Percentiles rank a stretch among this genome's conserved stretches.
phyloP scores from a whole-genome alignment of 2,113 vertebrate species.

The Chamaea fasciata region DNA sequence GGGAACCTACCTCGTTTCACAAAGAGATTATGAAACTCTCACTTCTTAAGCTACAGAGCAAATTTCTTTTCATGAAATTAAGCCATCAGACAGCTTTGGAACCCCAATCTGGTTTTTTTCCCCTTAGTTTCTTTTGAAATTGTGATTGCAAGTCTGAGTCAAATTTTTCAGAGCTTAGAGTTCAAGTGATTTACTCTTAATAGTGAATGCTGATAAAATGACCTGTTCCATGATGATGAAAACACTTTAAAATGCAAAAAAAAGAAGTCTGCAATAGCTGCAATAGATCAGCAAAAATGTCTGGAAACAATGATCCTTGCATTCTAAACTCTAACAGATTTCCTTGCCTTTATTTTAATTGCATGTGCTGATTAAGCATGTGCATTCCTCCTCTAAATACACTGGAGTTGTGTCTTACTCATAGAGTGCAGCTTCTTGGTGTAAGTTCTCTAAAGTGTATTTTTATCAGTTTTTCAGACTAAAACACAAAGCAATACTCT shows the following conservation, averaged over 20 bases:
- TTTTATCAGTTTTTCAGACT: neutral
- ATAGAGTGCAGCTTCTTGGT: neutral
- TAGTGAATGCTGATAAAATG: neutral
- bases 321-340: neutral
- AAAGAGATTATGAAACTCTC: neutral
- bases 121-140: neutral
- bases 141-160: neutral
- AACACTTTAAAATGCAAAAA: neutral
- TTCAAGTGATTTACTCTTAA: neutral
- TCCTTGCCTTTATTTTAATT: conserved; percentile 16
- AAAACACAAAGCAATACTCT: neutral
- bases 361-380: neutral
- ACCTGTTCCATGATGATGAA: neutral
- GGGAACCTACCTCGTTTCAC: neutral
- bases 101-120: fast-evolving
- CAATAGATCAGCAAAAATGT: neutral
- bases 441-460: neutral
- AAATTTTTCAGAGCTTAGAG: neutral
- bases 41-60: neutral
- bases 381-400: neutral
- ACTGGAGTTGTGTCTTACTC: neutral
- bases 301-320: neutral
- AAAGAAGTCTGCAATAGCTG: neutral
- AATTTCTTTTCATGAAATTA: neutral
- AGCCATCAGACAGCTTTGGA: neutral